phyloP scores from a whole-genome alignment of 2,888 invertebrate species.

The Machimus atricapillus region DNA sequence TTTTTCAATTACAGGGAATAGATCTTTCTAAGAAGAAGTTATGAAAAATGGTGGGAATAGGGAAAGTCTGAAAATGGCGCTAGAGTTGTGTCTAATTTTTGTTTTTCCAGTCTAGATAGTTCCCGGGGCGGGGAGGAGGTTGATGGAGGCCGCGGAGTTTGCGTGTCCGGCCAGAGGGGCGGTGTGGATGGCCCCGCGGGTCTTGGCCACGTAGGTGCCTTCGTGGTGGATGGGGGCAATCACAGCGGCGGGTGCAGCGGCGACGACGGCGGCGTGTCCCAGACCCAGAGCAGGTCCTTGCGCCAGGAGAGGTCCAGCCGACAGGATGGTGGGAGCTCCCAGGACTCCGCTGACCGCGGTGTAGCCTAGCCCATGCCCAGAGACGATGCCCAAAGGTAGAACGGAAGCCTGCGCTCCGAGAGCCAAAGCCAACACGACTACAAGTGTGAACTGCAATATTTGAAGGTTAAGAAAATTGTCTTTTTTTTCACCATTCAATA shows the following conservation, averaged over 20 bases:
- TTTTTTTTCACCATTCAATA: neutral
- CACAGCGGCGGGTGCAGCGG: constrained; percentile 58
- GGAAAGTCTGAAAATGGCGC: neutral
- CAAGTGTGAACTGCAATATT: constrained; percentile 54
- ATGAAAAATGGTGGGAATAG: neutral
- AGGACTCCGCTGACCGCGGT: constrained; percentile 18
- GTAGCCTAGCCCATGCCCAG: neutral
- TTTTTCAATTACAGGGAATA: neutral
- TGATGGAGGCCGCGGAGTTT: constrained; percentile 58
- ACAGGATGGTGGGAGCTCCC: neutral
- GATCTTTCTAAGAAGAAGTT: neutral
- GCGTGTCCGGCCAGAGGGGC: constrained; percentile 60
- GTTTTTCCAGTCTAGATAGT: constrained; percentile 51
- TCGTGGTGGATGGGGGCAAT: constrained; percentile 58
- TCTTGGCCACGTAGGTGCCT: constrained; percentile 60
- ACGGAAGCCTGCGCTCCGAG: constrained; percentile 59
- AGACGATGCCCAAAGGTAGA: constrained; percentile 48
- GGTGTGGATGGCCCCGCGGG: constrained; percentile 60
- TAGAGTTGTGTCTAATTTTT: neutral
- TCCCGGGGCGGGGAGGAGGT: constrained; percentile 60
- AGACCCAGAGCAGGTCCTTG: constrained; percentile 5
- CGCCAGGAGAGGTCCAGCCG: neutral
- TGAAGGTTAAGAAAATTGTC: neutral
- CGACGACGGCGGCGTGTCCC: constrained; percentile 59
- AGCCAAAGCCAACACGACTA: constrained; percentile 60